Evolutionary conservation across 2,113 vertebrate species (phyloP), one percentile per base, ranked within the genome.

Genomic region (Ammodytes marinus): DNA sequence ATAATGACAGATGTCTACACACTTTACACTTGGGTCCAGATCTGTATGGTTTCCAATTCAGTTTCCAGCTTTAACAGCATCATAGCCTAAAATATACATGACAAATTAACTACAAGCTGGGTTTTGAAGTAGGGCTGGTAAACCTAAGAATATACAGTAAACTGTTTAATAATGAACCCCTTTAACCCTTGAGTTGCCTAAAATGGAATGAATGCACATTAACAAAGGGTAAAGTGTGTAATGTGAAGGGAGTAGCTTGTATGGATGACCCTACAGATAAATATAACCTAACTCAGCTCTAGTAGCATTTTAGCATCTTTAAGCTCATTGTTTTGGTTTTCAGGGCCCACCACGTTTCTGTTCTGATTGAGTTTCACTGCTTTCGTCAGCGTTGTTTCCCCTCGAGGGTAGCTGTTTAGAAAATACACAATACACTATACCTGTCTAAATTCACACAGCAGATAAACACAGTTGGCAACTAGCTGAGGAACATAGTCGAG

Each of bases 1-100:
- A 87, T 80, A 79, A 86, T 52, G 39, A 83, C 80, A 83, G 11
- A 83, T 63, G 79, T 82, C 77, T 72, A 45, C 47, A 80, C 54
- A 57, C 70, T 70, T 70, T 2, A 43, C 49, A n/a, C 57, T 54
- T 13, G n/a, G 39, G 67, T 43, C 59, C 27, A 58, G 0, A 45
- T 27, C 54, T 74, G 59, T 49, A 47, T 60, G 11, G 35, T 54
- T 79, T 73, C 27, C 14, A 53, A 40, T 81, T 71, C 43, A 47
- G 64, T 69, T 73, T 53, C 19, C 35, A 71, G 12, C 60, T 72
- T 42, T 47, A 54, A 64, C 69, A 27, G 27, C 27, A 27, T 27
- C 42, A 55, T 59, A 42, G 19, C 10, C 40, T 8, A 39, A 19
- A 46, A 50, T 67, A 67, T 2, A 53, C 4, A 11, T 46, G 39